These are phyloP conservation scores for Prorops nasuta DNA, from an alignment of 1,140 invertebrate species.

Conservation along the genomic window DNA sequence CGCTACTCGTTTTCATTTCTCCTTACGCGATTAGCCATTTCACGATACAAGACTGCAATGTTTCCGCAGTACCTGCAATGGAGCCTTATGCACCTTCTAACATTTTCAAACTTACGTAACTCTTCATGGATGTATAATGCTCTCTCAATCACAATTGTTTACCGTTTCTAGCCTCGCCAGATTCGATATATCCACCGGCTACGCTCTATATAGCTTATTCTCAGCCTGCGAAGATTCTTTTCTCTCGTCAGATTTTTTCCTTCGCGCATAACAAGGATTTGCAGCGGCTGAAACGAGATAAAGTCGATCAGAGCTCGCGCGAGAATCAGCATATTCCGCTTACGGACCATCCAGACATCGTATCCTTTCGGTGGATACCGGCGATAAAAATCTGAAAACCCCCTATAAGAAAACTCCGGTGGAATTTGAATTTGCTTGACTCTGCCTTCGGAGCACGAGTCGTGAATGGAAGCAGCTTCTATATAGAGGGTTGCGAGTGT, in stretches of 20 bases:
- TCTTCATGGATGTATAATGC: no score
- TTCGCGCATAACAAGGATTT: no score
- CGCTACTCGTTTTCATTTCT: conserved; percentile 52
- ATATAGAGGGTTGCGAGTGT: background rate
- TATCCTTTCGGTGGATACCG: background rate
- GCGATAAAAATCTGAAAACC: conserved; percentile 33
- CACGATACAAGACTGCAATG: conserved; percentile 24
- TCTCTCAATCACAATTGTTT: no score
- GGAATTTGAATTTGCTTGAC: conserved; percentile 41
- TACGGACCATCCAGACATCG: conserved; percentile 27
- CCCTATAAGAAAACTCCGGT: conserved; percentile 20
- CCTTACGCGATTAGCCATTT: conserved; percentile 50
- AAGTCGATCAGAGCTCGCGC: conserved; percentile 12
- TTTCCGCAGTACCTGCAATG: no score
- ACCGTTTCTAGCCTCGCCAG: no score
- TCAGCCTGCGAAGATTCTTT: no score
- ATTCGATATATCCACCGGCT: no score
- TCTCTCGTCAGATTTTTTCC: background rate
- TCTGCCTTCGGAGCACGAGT: background rate
- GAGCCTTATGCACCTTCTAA: no score
- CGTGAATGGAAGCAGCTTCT: no score
- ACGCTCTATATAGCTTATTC: no score
- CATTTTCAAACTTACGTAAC: no score
- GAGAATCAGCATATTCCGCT: conserved; percentile 24
- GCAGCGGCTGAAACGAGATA: conserved; percentile 10